Evolutionary conservation across 2,113 vertebrate genomes (phyloP).

Genomic region (Vicugna pacos): DNA sequence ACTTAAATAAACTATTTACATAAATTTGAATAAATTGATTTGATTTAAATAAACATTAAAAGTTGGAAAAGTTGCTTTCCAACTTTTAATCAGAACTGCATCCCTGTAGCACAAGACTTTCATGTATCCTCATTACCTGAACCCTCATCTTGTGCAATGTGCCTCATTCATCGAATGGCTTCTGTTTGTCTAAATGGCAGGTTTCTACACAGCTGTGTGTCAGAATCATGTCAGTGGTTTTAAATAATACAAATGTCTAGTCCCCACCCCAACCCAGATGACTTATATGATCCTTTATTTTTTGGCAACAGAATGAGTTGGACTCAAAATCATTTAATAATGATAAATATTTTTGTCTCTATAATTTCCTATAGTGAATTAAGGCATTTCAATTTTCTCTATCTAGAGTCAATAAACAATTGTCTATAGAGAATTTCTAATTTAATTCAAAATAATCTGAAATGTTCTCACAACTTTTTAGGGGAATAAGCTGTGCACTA

Average conservation of each 20-base stretch:
- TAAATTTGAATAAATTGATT: not conserved
- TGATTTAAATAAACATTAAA: not conserved
- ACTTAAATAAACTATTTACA: not conserved
- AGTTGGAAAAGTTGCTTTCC: constrained; percentile 15
- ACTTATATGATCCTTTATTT: not conserved
- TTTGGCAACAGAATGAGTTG: not conserved
- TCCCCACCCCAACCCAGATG: not conserved
- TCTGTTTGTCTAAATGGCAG: not conserved
- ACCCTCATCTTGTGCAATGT: not conserved
- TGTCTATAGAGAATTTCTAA: constrained; percentile 11
- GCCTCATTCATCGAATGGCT: not conserved
- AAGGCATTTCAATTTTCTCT: constrained; percentile 12
- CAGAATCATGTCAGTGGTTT: not conserved
- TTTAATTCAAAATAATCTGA: not conserved
- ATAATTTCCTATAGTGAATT: not conserved
- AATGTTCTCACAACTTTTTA: not conserved
- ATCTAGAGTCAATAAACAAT: not conserved
- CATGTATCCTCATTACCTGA: not conserved
- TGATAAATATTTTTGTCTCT: not conserved
- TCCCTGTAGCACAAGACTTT: not conserved
- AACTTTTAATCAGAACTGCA: not conserved
- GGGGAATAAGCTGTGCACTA: not conserved
- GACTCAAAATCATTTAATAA: constrained; percentile 30
- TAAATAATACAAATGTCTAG: not conserved
- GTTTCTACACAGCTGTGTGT: not conserved